These are phyloP conservation scores for Neria commutata DNA, from an alignment of 2,888 invertebrate species.

Conservation along the genomic window DNA sequence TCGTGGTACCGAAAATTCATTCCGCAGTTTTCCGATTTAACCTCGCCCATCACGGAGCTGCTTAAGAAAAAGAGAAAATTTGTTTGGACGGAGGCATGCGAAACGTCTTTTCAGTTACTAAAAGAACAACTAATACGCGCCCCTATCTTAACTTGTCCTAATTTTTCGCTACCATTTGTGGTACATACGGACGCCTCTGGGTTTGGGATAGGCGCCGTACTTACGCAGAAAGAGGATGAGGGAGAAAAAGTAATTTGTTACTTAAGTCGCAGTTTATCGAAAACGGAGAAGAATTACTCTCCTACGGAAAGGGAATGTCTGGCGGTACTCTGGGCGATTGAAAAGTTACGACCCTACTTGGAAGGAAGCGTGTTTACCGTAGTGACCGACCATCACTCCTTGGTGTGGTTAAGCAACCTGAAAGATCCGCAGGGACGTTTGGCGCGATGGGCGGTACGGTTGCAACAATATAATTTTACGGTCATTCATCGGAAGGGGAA, in stretches of 20 bases:
- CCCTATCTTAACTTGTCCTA: constrained; percentile 6
- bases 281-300: no score
- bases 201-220: constrained; percentile 22
- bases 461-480: constrained; percentile 16
- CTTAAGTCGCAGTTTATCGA: no score
- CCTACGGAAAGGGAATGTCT: constrained; percentile 27
- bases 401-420: constrained; percentile 25
- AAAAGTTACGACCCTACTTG: constrained; percentile 24
- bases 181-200: constrained; percentile 25
- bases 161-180: constrained; percentile 11
- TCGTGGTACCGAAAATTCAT: constrained; percentile 25
- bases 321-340: constrained; percentile 21
- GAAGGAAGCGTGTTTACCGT: constrained; percentile 24
- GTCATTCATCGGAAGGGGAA: constrained; percentile 20
- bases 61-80: constrained; percentile 17
- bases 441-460: constrained; percentile 20
- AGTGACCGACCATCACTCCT: constrained; percentile 15
- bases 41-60: constrained; percentile 10
- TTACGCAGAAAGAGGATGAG: constrained; percentile 27
- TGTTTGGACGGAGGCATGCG: constrained; percentile 3
- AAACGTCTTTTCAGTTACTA: no score
- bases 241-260: no score
- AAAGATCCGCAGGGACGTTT: constrained; percentile 22
- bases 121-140: constrained; percentile 1
- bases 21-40: constrained; percentile 14